These are phyloP conservation scores for Solen grandis DNA, from an alignment of 1,140 invertebrate genomes.

Conservation along the genomic window DNA sequence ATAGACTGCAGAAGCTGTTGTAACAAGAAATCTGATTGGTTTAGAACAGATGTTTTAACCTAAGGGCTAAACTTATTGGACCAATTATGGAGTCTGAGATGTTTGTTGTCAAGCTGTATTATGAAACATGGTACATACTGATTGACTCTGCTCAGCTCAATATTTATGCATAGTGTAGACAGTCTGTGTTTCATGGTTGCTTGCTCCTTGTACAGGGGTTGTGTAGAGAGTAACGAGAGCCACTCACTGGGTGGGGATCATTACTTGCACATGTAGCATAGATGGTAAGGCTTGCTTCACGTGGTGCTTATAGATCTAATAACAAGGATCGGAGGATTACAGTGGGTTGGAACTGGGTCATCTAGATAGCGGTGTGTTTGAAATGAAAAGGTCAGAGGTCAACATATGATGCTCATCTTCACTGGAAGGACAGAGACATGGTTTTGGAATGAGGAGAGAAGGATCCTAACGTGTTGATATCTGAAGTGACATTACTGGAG, in stretches of 20 bases:
- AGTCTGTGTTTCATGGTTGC: too few relatives aligned
- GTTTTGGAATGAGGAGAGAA: too few relatives aligned
- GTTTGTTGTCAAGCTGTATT: slow-evolving; percentile 30
- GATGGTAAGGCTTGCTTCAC: not conserved
- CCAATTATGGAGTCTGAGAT: slow-evolving; percentile 57
- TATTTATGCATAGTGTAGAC: slow-evolving; percentile 8
- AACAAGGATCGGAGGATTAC: too few relatives aligned
- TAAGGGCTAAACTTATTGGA: slow-evolving; percentile 34
- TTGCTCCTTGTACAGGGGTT: slow-evolving; percentile 8
- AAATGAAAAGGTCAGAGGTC: too few relatives aligned
- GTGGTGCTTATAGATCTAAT: too few relatives aligned
- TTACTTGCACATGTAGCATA: not conserved
- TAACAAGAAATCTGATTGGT: slow-evolving; percentile 46
- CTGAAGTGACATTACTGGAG: too few relatives aligned
- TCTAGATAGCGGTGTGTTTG: too few relatives aligned
- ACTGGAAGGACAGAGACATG: too few relatives aligned
- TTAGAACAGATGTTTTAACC: slow-evolving; percentile 16
- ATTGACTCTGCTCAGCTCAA: not conserved
- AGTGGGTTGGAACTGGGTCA: too few relatives aligned
- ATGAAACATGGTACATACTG: slow-evolving; percentile 12
- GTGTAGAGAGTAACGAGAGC: not conserved
- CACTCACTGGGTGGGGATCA: not conserved
- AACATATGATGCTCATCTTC: too few relatives aligned
- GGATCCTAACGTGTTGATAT: too few relatives aligned
- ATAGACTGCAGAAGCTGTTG: slow-evolving; percentile 43